Evolutionary conservation across 2,113 vertebrate genomes (phyloP).

Genomic region (Xenus cinereus): DNA sequence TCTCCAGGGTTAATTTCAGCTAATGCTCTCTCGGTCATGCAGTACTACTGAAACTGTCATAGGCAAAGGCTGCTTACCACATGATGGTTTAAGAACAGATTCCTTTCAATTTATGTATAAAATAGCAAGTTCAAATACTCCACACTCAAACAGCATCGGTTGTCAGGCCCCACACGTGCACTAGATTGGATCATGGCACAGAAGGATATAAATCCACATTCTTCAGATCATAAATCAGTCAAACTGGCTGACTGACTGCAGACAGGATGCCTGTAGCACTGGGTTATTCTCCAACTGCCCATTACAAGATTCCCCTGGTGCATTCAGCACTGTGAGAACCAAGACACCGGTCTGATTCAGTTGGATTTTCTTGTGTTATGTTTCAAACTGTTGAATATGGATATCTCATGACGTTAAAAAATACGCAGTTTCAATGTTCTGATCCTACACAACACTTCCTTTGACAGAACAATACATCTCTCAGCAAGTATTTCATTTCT

Average conservation of each 20-base stretch:
- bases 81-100: neutral
- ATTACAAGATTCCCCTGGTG: neutral
- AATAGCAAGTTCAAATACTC: conserved; percentile 1
- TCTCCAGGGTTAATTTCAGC: neutral
- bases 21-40: neutral
- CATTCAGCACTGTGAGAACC: neutral
- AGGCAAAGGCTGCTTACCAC: neutral
- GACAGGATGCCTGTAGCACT: neutral
- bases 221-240: conserved; percentile 27
- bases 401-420: neutral
- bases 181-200: neutral
- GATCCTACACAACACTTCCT: neutral
- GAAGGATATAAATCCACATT: conserved; percentile 9
- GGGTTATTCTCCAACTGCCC: conserved; percentile 9
- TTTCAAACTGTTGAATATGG: conserved; percentile 24
- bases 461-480: conserved; percentile 15
- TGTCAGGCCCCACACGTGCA: neutral
- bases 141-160: neutral
- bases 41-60: neutral
- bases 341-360: neutral
- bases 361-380: neutral
- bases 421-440: neutral
- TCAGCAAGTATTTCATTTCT: conserved; percentile 5
- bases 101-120: conserved; percentile 27
- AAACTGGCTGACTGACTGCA: neutral